Percentiles rank a stretch among this genome's conserved stretches.
Evolutionary conservation across 64 coral and sea anemone species (phyloP).

Genomic region (Astreopora myriophthalma): DNA sequence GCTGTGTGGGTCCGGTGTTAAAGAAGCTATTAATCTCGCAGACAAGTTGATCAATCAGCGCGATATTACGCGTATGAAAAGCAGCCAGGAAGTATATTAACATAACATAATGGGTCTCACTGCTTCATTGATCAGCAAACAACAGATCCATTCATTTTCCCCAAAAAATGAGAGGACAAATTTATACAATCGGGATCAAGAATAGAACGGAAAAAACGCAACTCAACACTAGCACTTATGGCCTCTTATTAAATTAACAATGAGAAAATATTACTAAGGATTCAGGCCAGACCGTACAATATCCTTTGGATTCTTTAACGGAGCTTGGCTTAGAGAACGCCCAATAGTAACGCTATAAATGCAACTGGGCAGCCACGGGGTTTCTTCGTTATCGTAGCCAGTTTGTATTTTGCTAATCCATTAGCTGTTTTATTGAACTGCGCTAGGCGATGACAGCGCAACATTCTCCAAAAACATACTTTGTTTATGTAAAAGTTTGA

Average conservation of each 20-base stretch:
- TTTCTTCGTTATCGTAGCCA: neutral
- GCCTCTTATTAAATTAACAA: neutral
- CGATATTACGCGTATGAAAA: slow-evolving; percentile 30
- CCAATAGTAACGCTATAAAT: no score
- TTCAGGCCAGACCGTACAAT: neutral
- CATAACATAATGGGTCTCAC: neutral
- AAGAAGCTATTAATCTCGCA: slow-evolving; percentile 55
- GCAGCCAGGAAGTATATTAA: slow-evolving; percentile 49
- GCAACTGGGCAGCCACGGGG: no score
- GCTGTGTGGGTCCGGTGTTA: neutral
- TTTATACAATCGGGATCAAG: neutral
- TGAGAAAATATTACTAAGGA: neutral
- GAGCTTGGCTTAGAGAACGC: neutral
- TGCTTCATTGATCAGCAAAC: slow-evolving; percentile 1
- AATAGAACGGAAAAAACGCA: neutral
- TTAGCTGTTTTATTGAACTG: neutral
- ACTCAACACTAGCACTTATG: neutral
- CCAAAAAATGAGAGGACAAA: neutral
- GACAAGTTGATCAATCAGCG: slow-evolving; percentile 46
- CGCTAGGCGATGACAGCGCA: neutral
- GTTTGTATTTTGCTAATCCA: neutral
- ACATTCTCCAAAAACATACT: neutral
- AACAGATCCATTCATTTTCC: neutral
- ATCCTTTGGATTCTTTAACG: neutral
- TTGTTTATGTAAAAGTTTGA: neutral